Percentiles rank a stretch among this genome's conserved stretches.
These are phyloP conservation scores for Aproaerema taeniolella DNA, from an alignment of 2,888 invertebrate genomes.

Conservation along the genomic window DNA sequence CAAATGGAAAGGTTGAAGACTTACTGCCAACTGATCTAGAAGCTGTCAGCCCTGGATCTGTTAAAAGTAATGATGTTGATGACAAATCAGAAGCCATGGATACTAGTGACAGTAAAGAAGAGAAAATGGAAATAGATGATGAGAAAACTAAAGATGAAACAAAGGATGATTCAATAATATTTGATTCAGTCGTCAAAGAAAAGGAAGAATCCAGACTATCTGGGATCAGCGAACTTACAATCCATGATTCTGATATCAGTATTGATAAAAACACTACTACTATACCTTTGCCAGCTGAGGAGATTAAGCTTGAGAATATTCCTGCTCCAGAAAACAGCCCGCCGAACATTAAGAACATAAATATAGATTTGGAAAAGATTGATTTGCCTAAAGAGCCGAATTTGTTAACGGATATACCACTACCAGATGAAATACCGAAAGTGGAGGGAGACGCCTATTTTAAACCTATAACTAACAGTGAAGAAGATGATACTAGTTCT, in stretches of 20 bases:
- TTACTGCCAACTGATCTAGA: constrained; percentile 87
- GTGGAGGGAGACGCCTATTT: constrained; percentile 30
- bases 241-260: constrained; percentile 41
- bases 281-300: constrained; percentile 50
- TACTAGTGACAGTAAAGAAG: constrained; percentile 26
- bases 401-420: constrained; percentile 26
- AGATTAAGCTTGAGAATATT: constrained; percentile 54
- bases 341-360: constrained; percentile 46
- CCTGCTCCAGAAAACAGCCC: constrained; percentile 58
- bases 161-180: constrained; percentile 22
- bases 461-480: constrained; percentile 49
- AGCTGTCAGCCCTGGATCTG: constrained; percentile 89
- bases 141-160: constrained; percentile 36
- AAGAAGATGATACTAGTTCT: constrained; percentile 61
- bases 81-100: too few relatives aligned
- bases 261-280: constrained; percentile 38
- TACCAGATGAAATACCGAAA: constrained; percentile 25
- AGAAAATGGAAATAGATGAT: constrained; percentile 42
- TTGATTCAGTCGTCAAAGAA: constrained; percentile 29
- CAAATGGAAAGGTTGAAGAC: constrained; percentile 51
- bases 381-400: constrained; percentile 49
- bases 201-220: constrained; percentile 71
- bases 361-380: constrained; percentile 51
- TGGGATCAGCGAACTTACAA: constrained; percentile 60
- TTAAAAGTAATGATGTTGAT: constrained; percentile 75